Base-by-base conservation (phyloP, 2,888 invertebrate genomes). In the Ectemnius continuus region DNA sequence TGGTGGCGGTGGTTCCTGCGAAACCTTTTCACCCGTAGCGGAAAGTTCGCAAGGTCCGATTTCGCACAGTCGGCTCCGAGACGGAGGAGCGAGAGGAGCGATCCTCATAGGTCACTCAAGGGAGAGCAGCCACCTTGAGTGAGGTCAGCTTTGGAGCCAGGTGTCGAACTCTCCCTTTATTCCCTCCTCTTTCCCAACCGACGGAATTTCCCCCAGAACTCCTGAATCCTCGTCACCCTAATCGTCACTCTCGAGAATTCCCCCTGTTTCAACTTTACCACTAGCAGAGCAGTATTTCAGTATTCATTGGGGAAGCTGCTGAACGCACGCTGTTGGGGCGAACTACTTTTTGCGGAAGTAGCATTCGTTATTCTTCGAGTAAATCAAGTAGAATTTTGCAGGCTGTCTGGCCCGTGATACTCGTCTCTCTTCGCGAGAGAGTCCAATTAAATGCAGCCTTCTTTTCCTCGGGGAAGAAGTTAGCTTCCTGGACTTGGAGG, bases 81-180 rank as follows among this genome's bases (percentile, higher is more conserved):
- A 81, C 75, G 78, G 70, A 67, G 63, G 3, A 36, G 63, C 61
- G 76, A 58, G 67, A 47, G 63, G 59, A 61, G 47, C 36, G 70
- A 68, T 57, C 70, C 36, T 36, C 11, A 11, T 36, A 36, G 36
- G 52, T 23, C 23, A 23, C 23, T 23, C 23, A 23, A 23, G 23
- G 23, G 23, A 23, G 23, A 23, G 2, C 23, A 23, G 2, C 23
- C 2, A 23, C 28, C 56, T 71, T 81, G 60, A 64, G 69, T 65
- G 64, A 74, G 82, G 77, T 77, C 71, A 73, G 61, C 62, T 61
- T 36, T 46, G 67, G 61, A 23, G 20, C 81, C 81, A 81, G 81
- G 79, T 81, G 81, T 63, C 63, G 56, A 57, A 57, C n/a, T 67
- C 57, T 70, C 69, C 73, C 62, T 77, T 61, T 36, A 57, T 71